Conservation (phyloP, 2,797 vertebrate genomes). For the Semotilus atromaculatus region DNA sequence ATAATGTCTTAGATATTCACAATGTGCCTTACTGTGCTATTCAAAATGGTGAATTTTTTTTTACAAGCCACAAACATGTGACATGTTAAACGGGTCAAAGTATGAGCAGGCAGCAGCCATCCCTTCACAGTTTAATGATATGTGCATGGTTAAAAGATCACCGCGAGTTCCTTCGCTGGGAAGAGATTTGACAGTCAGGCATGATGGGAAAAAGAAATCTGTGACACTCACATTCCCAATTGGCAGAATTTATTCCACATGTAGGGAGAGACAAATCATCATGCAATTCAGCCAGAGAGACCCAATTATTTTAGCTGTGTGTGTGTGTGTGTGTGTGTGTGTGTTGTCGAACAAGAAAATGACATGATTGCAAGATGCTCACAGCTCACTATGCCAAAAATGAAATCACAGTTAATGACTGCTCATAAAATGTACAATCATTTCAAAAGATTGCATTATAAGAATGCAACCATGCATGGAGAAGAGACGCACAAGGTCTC, state of each 20-base stretch:
- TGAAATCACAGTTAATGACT: slow-evolving; percentile 30
- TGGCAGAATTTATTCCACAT: slow-evolving; percentile 39
- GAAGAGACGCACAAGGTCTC: not conserved
- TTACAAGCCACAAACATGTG: slow-evolving; percentile 22
- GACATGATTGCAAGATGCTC: slow-evolving; percentile 35
- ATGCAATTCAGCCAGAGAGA: slow-evolving; percentile 43
- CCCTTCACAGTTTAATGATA: slow-evolving; percentile 35
- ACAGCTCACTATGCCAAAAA: slow-evolving; percentile 35
- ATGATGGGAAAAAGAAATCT: slow-evolving; percentile 46
- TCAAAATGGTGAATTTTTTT: not conserved
- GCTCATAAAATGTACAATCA: slow-evolving; percentile 11
- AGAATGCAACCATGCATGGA: not conserved
- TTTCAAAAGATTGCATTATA: slow-evolving; percentile 20
- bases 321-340: no score
- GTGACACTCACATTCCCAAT: slow-evolving; percentile 34
- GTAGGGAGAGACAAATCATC: slow-evolving; percentile 40
- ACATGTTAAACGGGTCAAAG: slow-evolving; percentile 22
- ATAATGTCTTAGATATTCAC: not conserved
- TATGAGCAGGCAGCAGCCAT: slow-evolving; percentile 1
- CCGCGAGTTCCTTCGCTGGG: slow-evolving; percentile 3
- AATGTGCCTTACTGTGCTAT: not conserved
- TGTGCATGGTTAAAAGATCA: slow-evolving; percentile 35
- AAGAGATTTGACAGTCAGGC: slow-evolving; percentile 40
- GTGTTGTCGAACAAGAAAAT: slow-evolving; percentile 12
- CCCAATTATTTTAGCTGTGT: slow-evolving; percentile 43